Conservation (phyloP, 2,113 vertebrate species). For the Apteryx mantelli region DNA sequence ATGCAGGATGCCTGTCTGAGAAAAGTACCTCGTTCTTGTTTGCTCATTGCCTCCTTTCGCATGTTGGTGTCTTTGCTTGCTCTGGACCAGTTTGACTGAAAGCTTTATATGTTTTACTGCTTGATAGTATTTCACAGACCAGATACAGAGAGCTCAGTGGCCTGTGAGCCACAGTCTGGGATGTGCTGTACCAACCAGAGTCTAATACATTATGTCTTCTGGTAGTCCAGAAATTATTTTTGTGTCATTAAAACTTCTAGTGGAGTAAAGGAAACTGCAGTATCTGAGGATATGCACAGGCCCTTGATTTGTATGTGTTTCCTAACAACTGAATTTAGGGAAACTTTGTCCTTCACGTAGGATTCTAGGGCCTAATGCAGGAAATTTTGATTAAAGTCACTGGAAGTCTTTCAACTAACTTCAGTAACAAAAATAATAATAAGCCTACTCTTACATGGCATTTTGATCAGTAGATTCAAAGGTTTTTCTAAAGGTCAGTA, state of each 20-base stretch:
- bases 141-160: not conserved
- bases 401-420: not conserved
- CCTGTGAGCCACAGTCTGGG: not conserved
- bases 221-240: not conserved
- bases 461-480: constrained; percentile 30
- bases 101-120: not conserved
- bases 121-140: not conserved
- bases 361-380: not conserved
- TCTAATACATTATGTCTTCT: not conserved
- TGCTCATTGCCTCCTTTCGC: not conserved
- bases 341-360: not conserved
- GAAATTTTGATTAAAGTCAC: not conserved
- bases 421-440: constrained; percentile 45
- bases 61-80: not conserved
- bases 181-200: not conserved
- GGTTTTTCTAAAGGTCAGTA: constrained; percentile 19
- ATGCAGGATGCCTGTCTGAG: not conserved
- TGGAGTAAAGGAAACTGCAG: not conserved
- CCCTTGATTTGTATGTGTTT: not conserved
- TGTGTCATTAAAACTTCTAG: not conserved
- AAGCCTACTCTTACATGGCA: not conserved
- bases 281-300: not conserved
- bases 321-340: not conserved
- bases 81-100: not conserved
- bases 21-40: not conserved